Conservation (phyloP, 1,140 invertebrate species). For the Notospermus geniculatus region DNA sequence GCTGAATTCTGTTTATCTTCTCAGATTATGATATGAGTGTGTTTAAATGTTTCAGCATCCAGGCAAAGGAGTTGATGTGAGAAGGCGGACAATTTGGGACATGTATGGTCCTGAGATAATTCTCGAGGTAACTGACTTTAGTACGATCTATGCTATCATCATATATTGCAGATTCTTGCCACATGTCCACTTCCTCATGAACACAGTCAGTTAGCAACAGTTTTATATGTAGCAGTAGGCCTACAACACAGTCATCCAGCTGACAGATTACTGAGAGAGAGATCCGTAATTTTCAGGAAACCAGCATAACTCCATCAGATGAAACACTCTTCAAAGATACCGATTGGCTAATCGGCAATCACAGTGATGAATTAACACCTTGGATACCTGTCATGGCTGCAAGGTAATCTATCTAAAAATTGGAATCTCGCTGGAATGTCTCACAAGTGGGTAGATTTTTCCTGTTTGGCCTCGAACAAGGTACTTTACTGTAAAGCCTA, state of each 20-base stretch:
- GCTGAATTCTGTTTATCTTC: constrained; percentile 6
- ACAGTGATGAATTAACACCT: constrained; percentile 96
- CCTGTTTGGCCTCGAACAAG: too few relatives aligned
- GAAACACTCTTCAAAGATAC: constrained; percentile 68
- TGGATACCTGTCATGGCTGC: constrained; percentile 94
- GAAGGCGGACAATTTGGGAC: constrained; percentile 87
- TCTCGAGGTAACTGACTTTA: constrained; percentile 38
- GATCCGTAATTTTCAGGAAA: constrained; percentile 38
- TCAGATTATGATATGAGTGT: not conserved
- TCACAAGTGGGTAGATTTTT: not conserved
- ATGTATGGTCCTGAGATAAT: constrained; percentile 52
- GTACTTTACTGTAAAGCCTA: too few relatives aligned
- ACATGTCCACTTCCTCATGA: constrained; percentile 12
- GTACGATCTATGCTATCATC: constrained; percentile 13
- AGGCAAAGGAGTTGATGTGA: constrained; percentile 88
- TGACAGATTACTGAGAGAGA: constrained; percentile 3
- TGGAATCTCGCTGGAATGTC: not conserved
- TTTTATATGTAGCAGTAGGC: too few relatives aligned
- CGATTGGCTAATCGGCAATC: constrained; percentile 97
- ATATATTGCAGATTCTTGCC: not conserved
- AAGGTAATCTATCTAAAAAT: constrained; percentile 47
- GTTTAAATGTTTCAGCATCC: constrained; percentile 38
- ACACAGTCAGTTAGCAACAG: not conserved
- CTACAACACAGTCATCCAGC: too few relatives aligned
- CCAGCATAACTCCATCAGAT: constrained; percentile 69